Conservation (phyloP, 1,140 invertebrate genomes). For the Drosophila mauritiana region DNA sequence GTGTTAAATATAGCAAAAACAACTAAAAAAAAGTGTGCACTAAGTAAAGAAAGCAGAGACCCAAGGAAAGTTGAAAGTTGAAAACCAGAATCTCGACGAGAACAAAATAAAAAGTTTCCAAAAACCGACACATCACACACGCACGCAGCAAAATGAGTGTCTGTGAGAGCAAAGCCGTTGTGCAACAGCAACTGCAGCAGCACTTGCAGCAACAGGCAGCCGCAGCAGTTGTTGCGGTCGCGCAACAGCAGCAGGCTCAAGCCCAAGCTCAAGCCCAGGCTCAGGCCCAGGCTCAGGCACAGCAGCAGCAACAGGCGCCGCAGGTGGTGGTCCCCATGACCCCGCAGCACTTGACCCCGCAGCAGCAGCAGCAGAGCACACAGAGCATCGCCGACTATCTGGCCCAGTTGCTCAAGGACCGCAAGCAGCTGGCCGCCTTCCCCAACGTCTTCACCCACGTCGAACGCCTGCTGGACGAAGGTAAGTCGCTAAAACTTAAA, state of each 20-base stretch:
- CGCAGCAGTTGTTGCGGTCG: slow-evolving; percentile 56
- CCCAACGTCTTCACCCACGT: slow-evolving; percentile 99
- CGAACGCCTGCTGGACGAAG: slow-evolving; percentile 99
- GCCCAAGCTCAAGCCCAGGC: slow-evolving; percentile 60
- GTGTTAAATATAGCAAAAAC: slow-evolving; percentile 46
- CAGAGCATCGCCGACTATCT: slow-evolving; percentile 99
- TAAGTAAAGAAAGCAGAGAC: slow-evolving; percentile 59
- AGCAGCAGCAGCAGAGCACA: slow-evolving; percentile 89
- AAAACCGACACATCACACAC: slow-evolving; percentile 26
- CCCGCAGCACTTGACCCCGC: slow-evolving; percentile 86
- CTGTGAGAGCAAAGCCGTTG: slow-evolving; percentile 88
- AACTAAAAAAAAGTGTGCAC: slow-evolving; percentile 54
- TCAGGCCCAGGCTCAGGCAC: slow-evolving; percentile 44
- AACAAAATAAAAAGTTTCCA: slow-evolving; percentile 50
- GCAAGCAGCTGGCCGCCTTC: slow-evolving; percentile 99
- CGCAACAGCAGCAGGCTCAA: slow-evolving; percentile 61
- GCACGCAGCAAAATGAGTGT: slow-evolving; percentile 85
- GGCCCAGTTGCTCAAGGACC: slow-evolving; percentile 99
- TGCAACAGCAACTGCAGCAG: slow-evolving; percentile 77
- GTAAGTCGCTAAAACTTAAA: slow-evolving; percentile 86
- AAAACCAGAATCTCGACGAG: slow-evolving; percentile 70
- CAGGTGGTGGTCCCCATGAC: slow-evolving; percentile 66
- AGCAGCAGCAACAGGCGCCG: slow-evolving; percentile 65
- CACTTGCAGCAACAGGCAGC: slow-evolving; percentile 64
- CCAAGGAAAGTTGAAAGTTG: slow-evolving; percentile 43